Conservation (phyloP, 2,888 invertebrate species). For the Chaetogeoica ovagalla region DNA sequence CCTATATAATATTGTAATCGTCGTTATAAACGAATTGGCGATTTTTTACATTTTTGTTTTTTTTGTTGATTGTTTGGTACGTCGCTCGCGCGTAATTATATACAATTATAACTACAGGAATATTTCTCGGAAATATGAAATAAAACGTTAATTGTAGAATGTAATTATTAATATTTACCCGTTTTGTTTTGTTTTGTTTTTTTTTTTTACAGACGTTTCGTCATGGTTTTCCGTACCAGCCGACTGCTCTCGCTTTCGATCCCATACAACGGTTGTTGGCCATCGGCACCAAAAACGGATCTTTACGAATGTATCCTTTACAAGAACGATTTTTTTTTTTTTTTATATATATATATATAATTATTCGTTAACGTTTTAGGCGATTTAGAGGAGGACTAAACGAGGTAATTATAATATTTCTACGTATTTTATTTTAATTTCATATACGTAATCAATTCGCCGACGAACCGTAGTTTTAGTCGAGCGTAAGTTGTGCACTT, state of each 20-base stretch:
- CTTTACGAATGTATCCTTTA: conserved; percentile 92
- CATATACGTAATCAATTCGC: too few species aligned
- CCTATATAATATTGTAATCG: too few species aligned
- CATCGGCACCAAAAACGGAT: conserved; percentile 93
- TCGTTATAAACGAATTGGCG: too few species aligned
- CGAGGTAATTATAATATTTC: too few species aligned
- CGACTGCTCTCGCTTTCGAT: conserved; percentile 96
- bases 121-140: neutral
- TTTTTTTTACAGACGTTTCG: conserved; percentile 83
- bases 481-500: too few species aligned
- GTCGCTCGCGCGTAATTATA: neutral
- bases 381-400: too few species aligned
- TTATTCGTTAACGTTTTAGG: too few species aligned
- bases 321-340: neutral
- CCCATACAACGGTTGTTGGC: conserved; percentile 96
- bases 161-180: neutral
- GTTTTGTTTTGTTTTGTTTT: conserved; percentile 55
- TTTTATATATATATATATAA: too few species aligned
- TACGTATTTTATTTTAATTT: too few species aligned
- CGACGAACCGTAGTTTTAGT: too few species aligned
- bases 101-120: neutral
- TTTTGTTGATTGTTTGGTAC: neutral
- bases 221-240: conserved; percentile 98
- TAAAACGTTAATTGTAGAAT: neutral
- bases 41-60: neutral